Conservation (phyloP, 2,113 vertebrate genomes). For the Salvelinus fontinalis region DNA sequence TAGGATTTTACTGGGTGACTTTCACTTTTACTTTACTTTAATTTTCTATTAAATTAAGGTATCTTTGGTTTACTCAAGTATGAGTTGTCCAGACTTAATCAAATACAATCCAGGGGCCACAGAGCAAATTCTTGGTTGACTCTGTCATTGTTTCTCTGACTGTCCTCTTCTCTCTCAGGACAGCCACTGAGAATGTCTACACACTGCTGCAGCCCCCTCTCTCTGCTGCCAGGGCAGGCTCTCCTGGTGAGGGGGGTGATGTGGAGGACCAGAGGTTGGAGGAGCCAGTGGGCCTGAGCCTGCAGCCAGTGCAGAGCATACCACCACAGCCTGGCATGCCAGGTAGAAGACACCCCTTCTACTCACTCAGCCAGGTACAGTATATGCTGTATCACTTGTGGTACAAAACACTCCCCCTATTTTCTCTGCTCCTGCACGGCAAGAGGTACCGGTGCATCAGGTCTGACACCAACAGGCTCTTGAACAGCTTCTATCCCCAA, state of each 20-base stretch:
- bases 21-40: too few species aligned
- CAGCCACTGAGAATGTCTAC: slow-evolving; percentile 70
- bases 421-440: too few species aligned
- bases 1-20: too few species aligned
- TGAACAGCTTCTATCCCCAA: too few species aligned
- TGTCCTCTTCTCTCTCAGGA: slow-evolving; percentile 36
- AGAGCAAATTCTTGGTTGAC: too few species aligned
- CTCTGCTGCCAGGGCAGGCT: slow-evolving; percentile 51
- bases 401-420: too few species aligned
- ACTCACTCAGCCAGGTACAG: slow-evolving; percentile 66
- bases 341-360: slow-evolving; percentile 61
- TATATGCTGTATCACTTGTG: not conserved
- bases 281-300: slow-evolving; percentile 45
- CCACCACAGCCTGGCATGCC: slow-evolving; percentile 66
- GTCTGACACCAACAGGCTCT: too few species aligned
- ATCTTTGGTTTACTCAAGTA: too few species aligned
- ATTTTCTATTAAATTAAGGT: too few species aligned
- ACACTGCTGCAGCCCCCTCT: slow-evolving; percentile 65
- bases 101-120: not conserved
- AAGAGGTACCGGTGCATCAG: too few species aligned
- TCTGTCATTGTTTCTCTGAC: not conserved
- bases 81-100: not conserved
- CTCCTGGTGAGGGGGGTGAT: slow-evolving; percentile 56
- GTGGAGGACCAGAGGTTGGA: slow-evolving; percentile 53
- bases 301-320: slow-evolving; percentile 50